Evolutionary conservation across 2,888 invertebrate species (phyloP).

Genomic region (Erebia ligea): DNA sequence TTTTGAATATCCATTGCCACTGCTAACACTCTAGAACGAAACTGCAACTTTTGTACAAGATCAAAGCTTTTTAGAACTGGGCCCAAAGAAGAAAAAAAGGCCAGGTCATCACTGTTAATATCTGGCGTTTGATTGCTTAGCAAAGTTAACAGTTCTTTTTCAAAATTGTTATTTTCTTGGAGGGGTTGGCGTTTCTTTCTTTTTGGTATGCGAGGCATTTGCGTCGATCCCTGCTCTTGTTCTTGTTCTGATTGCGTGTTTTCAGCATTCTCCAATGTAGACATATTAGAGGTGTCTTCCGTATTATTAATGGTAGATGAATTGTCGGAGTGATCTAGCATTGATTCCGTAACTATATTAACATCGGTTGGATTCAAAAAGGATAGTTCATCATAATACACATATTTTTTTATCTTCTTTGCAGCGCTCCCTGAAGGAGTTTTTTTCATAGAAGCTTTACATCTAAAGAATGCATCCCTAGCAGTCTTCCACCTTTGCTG

Average conservation of each 20-base stretch:
- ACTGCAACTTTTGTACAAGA: constrained; percentile 44
- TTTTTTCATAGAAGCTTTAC: constrained; percentile 23
- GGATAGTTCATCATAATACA: too few species aligned
- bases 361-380: constrained; percentile 7
- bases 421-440: too few species aligned
- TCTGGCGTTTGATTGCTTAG: constrained; percentile 13
- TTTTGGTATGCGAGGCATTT: constrained; percentile 16
- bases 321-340: too few species aligned
- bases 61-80: constrained; percentile 43
- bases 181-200: constrained; percentile 11
- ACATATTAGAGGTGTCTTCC: too few species aligned
- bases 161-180: constrained; percentile 8
- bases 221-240: constrained; percentile 8
- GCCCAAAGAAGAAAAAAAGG: constrained; percentile 34
- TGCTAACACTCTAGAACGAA: constrained; percentile 45
- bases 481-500: constrained; percentile 31
- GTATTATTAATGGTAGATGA: too few species aligned
- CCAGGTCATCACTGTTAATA: constrained; percentile 19
- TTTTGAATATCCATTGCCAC: constrained; percentile 41
- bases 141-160: constrained; percentile 8
- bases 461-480: constrained; percentile 24
- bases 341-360: constrained; percentile 7
- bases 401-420: too few species aligned
- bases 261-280: constrained; percentile 7
- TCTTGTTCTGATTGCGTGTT: constrained; percentile 7